phyloP scores from a whole-genome alignment of 2,888 invertebrate species.

The Pseudococcus viburni region DNA sequence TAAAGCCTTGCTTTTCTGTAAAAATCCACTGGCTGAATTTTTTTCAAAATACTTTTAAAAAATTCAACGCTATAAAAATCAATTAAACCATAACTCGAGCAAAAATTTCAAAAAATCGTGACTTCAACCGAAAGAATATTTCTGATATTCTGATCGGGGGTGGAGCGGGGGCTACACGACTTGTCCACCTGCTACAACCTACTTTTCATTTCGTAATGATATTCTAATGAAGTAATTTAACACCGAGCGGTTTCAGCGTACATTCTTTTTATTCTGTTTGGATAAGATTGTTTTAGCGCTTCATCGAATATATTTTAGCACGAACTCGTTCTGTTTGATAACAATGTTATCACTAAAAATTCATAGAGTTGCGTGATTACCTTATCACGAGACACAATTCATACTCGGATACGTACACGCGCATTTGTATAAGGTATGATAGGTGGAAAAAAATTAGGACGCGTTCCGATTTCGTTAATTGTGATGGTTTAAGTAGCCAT shows the following conservation, averaged over 20 bases:
- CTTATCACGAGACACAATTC: not conserved
- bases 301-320: not conserved
- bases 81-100: too few relatives aligned
- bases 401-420: not conserved
- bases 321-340: not conserved
- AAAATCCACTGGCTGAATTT: too few relatives aligned
- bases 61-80: too few relatives aligned
- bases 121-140: too few relatives aligned
- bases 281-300: constrained; percentile 1
- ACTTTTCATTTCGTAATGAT: not conserved
- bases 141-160: too few relatives aligned
- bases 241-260: not conserved
- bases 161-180: too few relatives aligned
- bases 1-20: too few relatives aligned
- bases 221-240: constrained; percentile 2
- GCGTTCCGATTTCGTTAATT: not conserved
- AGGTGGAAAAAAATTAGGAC: not conserved
- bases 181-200: not conserved
- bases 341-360: constrained; percentile 11
- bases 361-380: constrained; percentile 2
- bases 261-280: not conserved
- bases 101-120: too few relatives aligned
- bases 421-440: not conserved
- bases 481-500: not conserved
- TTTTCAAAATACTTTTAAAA: too few relatives aligned